Evolutionary conservation across 64 coral and sea anemone species (phyloP).

Genomic region (Pachyseris speciosa): DNA sequence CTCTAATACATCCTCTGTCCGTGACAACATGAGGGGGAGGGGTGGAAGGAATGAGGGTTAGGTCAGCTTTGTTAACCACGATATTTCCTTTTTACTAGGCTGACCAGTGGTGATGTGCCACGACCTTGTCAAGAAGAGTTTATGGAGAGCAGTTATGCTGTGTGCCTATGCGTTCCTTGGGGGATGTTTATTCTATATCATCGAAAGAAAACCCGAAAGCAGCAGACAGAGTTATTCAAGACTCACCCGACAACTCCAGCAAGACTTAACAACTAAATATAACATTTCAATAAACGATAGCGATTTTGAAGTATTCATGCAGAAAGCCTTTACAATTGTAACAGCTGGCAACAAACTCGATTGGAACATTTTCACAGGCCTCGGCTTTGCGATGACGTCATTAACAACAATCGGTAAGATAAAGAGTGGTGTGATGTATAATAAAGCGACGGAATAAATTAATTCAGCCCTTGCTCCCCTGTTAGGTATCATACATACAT

Average conservation of each 20-base stretch:
- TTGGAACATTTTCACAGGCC: constrained; percentile 16
- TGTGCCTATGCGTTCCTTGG: constrained; percentile 37
- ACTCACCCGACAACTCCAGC: neutral
- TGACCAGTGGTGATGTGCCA: neutral
- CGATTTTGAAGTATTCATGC: constrained; percentile 36
- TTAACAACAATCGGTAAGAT: constrained; percentile 56
- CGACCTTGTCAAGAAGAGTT: neutral
- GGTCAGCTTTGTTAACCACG: too few species aligned
- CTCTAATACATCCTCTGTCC: too few species aligned
- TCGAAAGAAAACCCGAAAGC: constrained; percentile 24
- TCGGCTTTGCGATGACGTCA: constrained; percentile 28
- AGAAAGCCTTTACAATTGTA: constrained; percentile 9
- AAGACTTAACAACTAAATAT: constrained; percentile 6
- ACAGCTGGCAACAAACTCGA: neutral
- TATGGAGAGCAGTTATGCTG: neutral
- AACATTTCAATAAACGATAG: constrained; percentile 33
- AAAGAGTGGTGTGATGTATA: too few species aligned
- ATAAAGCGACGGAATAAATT: too few species aligned
- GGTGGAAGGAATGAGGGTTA: too few species aligned
- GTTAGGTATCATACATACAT: too few species aligned
- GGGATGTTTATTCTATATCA: constrained; percentile 12
- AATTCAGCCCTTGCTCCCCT: too few species aligned
- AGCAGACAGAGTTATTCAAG: neutral
- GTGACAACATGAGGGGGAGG: too few species aligned
- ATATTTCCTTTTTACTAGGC: too few species aligned